A percentile compares a stretch with the other conserved stretches of the same genome.
Conservation (phyloP, 2,888 invertebrate species). For the Calameuta idolon region DNA sequence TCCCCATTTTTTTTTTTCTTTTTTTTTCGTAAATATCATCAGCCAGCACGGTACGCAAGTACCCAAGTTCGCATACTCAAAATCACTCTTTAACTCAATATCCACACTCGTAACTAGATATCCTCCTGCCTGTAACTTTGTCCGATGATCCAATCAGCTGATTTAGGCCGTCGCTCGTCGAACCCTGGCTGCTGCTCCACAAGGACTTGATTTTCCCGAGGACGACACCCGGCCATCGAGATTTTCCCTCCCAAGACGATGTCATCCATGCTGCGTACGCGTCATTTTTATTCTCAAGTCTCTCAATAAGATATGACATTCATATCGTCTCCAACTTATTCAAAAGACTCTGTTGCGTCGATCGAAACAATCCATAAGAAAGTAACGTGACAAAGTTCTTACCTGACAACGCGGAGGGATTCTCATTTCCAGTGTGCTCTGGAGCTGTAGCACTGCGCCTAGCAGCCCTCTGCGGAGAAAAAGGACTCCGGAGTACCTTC, state of each 20-base stretch:
- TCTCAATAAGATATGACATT: neutral
- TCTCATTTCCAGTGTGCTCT: constrained; percentile 69
- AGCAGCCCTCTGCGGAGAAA: constrained; percentile 68
- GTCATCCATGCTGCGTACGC: constrained; percentile 65
- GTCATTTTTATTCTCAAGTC: neutral
- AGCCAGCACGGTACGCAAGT: neutral
- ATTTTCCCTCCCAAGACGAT: constrained; percentile 68
- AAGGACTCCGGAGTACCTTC: constrained; percentile 83
- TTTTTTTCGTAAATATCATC: neutral
- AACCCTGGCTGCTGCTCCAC: constrained; percentile 83
- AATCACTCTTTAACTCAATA: constrained; percentile 28
- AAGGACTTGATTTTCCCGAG: constrained; percentile 90
- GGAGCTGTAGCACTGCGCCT: constrained; percentile 51
- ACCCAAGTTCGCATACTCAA: constrained; percentile 9
- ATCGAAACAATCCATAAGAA: constrained; percentile 2
- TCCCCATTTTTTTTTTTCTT: neutral
- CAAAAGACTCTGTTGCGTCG: neutral
- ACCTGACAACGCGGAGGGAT: constrained; percentile 80
- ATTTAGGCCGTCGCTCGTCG: constrained; percentile 82
- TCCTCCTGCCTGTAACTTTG: constrained; percentile 73
- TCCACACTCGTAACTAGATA: neutral
- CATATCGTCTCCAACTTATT: neutral
- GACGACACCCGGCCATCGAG: constrained; percentile 81
- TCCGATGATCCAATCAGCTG: constrained; percentile 71
- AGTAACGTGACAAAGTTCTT: constrained; percentile 50